A percentile compares a stretch with the other conserved stretches of the same genome.
These are phyloP conservation scores for Scylla paramamosain DNA, from an alignment of 1,140 invertebrate genomes.

Conservation along the genomic window DNA sequence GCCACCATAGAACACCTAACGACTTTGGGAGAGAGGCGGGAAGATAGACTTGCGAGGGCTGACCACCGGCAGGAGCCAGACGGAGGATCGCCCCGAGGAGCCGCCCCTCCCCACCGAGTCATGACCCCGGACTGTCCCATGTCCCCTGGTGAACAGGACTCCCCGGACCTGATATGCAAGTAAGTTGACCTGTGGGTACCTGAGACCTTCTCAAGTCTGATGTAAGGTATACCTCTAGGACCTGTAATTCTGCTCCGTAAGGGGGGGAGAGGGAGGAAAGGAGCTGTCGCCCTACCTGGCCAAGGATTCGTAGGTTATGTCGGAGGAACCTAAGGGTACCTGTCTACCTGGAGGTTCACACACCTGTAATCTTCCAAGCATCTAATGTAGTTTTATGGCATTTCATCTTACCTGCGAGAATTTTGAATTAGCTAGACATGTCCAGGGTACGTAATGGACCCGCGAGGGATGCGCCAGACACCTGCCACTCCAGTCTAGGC, in stretches of 20 bases:
- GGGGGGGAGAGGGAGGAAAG: conserved; percentile 8
- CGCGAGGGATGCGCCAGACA: neutral
- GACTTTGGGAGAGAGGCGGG: neutral
- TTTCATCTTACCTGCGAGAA: neutral
- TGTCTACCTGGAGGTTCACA: conserved; percentile 27
- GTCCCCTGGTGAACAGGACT: conserved; percentile 70
- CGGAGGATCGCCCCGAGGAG: conserved; percentile 32
- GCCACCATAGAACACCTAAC: neutral
- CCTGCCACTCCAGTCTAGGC: neutral
- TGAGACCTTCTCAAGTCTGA: neutral
- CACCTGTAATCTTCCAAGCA: conserved; percentile 18
- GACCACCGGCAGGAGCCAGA: neutral
- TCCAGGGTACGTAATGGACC: neutral
- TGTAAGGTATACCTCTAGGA: neutral
- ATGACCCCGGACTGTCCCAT: conserved; percentile 73
- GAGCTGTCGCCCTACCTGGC: neutral
- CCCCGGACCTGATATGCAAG: conserved; percentile 72
- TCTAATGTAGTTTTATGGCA: conserved; percentile 15
- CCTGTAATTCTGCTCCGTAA: neutral
- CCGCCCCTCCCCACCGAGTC: neutral
- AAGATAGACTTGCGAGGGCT: neutral
- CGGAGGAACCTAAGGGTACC: neutral
- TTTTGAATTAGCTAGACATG: conserved; percentile 15
- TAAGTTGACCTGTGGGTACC: conserved; percentile 46
- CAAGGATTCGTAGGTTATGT: neutral